phyloP scores from a whole-genome alignment of 1,140 invertebrate species.

The Periplaneta americana region DNA sequence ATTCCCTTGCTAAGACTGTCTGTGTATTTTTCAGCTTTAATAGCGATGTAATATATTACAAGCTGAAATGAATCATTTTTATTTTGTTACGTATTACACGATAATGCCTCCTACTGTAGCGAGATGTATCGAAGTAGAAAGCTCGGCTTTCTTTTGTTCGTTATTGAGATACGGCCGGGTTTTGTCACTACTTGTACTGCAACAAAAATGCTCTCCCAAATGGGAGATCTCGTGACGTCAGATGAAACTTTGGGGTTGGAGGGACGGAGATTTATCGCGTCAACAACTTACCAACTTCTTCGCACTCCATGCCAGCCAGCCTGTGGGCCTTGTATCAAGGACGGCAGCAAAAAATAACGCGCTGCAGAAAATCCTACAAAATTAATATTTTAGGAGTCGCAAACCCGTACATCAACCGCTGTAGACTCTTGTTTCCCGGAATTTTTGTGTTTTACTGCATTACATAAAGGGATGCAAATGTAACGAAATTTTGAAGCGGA shows the following conservation, averaged over 20 bases:
- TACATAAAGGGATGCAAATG: no score
- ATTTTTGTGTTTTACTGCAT: no score
- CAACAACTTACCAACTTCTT: neutral
- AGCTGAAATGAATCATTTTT: neutral
- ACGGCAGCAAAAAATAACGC: neutral
- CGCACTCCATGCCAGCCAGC: neutral
- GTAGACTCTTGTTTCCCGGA: no score
- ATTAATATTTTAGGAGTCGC: neutral
- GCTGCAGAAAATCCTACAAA: neutral
- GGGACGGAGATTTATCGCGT: neutral
- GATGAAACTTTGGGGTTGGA: neutral
- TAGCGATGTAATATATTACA: neutral
- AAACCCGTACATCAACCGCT: neutral
- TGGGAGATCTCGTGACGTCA: neutral
- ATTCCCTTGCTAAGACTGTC: no score
- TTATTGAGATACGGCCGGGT: neutral
- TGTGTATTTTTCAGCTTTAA: neutral
- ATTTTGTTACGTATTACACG: neutral
- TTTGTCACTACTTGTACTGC: neutral
- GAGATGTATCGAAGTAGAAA: neutral
- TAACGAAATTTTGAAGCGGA: no score
- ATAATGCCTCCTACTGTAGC: neutral
- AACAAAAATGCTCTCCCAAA: neutral
- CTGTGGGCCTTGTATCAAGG: neutral
- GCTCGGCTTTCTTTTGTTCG: neutral